Conservation (phyloP, 2,888 invertebrate genomes). For the Brenthis ino region DNA sequence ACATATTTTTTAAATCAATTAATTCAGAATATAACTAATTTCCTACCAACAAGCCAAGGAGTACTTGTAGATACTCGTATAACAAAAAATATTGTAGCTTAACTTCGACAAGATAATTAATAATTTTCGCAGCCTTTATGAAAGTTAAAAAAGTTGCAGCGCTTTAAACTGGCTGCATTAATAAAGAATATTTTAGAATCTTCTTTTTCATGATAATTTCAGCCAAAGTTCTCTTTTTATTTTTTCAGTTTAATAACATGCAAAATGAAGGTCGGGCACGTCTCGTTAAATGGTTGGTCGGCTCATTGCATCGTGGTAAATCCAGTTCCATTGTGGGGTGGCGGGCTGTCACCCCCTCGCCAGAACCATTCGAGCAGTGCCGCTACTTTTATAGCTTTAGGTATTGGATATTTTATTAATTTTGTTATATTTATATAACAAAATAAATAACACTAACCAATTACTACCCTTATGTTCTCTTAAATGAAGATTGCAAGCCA, state of each 20-base stretch:
- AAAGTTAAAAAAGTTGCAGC: constrained; percentile 35
- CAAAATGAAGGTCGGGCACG: constrained; percentile 64
- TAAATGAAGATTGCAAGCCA: too few species aligned
- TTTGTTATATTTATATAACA: neutral
- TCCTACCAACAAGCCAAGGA: neutral
- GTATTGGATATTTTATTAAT: constrained; percentile 25
- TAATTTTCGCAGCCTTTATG: constrained; percentile 23
- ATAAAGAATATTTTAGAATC: constrained; percentile 36
- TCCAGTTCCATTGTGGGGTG: constrained; percentile 38
- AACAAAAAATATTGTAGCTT: neutral
- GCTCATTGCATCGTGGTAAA: constrained; percentile 63
- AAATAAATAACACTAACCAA: too few species aligned
- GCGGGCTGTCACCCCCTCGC: constrained; percentile 6
- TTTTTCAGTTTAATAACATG: constrained; percentile 71
- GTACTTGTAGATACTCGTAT: neutral
- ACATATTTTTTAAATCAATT: neutral
- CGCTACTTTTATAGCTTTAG: constrained; percentile 27
- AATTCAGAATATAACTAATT: neutral
- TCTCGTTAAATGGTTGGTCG: constrained; percentile 59
- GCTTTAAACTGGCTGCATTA: constrained; percentile 35
- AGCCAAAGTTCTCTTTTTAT: constrained; percentile 63
- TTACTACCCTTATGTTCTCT: too few species aligned
- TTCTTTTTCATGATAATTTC: constrained; percentile 69
- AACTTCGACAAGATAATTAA: constrained; percentile 19
- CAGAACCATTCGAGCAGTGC: constrained; percentile 21